A percentile compares a stretch with the other conserved stretches of the same genome.
phyloP scores from a whole-genome alignment of 1,140 invertebrate genomes.

The Aphelenchoides avenae region DNA sequence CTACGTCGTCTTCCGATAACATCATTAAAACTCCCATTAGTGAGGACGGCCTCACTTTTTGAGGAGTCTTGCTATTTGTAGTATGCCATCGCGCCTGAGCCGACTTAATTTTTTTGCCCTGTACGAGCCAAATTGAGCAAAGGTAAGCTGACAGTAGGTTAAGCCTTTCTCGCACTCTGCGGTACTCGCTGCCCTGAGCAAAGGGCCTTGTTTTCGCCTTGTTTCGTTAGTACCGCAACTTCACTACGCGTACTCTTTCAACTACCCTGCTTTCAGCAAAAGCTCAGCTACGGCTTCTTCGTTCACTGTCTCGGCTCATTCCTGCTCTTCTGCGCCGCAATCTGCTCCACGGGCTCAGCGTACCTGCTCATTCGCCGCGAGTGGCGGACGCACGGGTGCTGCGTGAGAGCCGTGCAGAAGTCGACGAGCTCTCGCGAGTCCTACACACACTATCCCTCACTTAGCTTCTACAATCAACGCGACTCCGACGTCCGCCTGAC shows the following conservation, averaged over 20 bases:
- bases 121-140: no score
- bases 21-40: no score
- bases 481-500: no score
- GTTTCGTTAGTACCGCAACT: background rate
- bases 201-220: background rate
- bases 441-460: no score
- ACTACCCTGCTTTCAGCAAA: constrained; percentile 33
- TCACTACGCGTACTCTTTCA: background rate
- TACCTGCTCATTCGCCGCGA: constrained; percentile 38
- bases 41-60: no score
- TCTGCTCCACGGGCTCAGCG: constrained; percentile 33
- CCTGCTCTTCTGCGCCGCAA: constrained; percentile 20
- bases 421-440: no score
- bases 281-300: constrained; percentile 49
- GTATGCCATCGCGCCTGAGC: no score
- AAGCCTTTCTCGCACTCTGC: background rate
- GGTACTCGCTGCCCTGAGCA: background rate
- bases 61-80: no score
- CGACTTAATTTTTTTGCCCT: background rate
- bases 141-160: background rate
- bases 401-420: constrained; percentile 9
- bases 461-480: no score
- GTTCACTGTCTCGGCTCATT: constrained; percentile 43
- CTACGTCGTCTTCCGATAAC: no score
- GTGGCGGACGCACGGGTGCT: constrained; percentile 20